Evolutionary conservation across 2,888 invertebrate species (phyloP), one percentile per base, ranked within the genome.

Genomic region (Tinea trinotella): DNA sequence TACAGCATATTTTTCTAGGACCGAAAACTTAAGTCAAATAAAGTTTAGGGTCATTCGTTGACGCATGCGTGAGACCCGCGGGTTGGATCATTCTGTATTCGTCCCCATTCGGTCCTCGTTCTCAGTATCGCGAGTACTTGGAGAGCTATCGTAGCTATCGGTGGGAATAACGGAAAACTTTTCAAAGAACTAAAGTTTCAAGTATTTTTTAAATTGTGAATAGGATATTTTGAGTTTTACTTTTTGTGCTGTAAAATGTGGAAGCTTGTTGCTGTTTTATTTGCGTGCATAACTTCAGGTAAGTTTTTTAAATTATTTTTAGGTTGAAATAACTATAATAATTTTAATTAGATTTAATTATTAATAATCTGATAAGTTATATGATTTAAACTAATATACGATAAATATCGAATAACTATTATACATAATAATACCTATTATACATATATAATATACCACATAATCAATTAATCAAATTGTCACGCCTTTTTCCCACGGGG

Each of bases 271-370:
- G 66, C 68, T 55, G 60, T 77, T 58, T 58, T 74, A 55, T 57
- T 65, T 66, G 61, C 68, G 58, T 61, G 70, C 54, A 20, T 76
- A 53, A 67, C 64, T 62, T 67, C 72, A 66, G 83, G 83, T 79
- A 58, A 71, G 74, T 40, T 40, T 52, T 6, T 40, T 48, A 13
- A 35, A 35, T 40, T 40, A 40, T 15, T 13, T 40, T n/a, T n/a
- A n/a, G n/a, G n/a, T n/a, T n/a, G n/a, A n/a, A n/a, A n/a, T n/a
- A n/a, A n/a, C n/a, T n/a, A n/a, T n/a, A n/a, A n/a, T n/a, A n/a
- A n/a, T n/a, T n/a, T n/a, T n/a, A n/a, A n/a, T n/a, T n/a, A n/a
- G n/a, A n/a, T n/a, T n/a, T n/a, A n/a, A n/a, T n/a, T n/a, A n/a
- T n/a, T n/a, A n/a, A n/a, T n/a, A n/a, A n/a, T n/a, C n/a, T n/a